Evolutionary conservation across 2,888 invertebrate species (phyloP).

Genomic region (Chymomyza caudatula): DNA sequence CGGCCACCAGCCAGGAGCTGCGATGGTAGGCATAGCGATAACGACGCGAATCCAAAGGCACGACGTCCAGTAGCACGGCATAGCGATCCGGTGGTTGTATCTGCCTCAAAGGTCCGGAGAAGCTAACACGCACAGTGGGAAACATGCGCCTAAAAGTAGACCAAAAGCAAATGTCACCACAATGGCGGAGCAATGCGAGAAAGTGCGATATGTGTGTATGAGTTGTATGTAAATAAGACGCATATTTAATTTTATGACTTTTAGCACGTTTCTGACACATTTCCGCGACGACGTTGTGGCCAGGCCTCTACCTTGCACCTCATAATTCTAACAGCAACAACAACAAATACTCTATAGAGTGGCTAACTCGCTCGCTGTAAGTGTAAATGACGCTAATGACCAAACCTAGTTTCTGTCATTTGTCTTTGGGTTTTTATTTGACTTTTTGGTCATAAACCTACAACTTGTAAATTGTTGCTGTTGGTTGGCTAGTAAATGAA

Average conservation of each 20-base stretch:
- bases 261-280: conserved; percentile 73
- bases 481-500: conserved; percentile 62
- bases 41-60: conserved; percentile 97
- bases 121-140: conserved; percentile 96
- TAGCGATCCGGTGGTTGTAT: conserved; percentile 90
- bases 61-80: conserved; percentile 96
- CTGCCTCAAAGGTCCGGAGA: conserved; percentile 83
- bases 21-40: conserved; percentile 99
- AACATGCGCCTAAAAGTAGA: conserved; percentile 92
- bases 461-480: conserved; percentile 47
- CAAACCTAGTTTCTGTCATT: conserved; percentile 64
- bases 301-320: conserved; percentile 4
- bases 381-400: conserved; percentile 74
- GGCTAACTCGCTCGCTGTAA: conserved; percentile 27
- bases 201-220: conserved; percentile 22
- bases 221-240: conserved; percentile 66
- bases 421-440: conserved; percentile 37
- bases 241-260: conserved; percentile 73
- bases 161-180: conserved; percentile 8
- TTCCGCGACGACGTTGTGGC: conserved; percentile 53
- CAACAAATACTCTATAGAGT: not conserved
- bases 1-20: conserved; percentile 98
- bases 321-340: not conserved
- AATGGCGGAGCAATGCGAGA: conserved; percentile 5
- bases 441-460: conserved; percentile 37